Percentiles rank a stretch among this genome's conserved stretches.
Conservation (phyloP, 1,140 invertebrate species). For the Chrysomallon squamiferum region DNA sequence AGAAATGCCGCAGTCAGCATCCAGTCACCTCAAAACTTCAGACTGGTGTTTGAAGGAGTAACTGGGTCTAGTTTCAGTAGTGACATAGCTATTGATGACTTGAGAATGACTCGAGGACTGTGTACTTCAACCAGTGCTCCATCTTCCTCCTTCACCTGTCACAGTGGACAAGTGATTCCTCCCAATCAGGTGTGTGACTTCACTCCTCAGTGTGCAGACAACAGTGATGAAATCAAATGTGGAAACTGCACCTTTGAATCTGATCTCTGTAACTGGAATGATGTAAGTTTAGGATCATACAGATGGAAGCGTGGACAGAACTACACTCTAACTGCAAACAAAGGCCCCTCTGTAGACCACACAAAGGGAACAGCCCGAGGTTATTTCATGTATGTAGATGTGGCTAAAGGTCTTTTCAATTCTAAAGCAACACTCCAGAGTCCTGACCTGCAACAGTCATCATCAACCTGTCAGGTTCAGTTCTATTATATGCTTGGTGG, state of each 20-base stretch:
- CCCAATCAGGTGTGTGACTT: constrained; percentile 56
- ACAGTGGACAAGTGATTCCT: constrained; percentile 26
- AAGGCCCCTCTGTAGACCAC: constrained; percentile 78
- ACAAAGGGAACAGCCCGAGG: constrained; percentile 68
- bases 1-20: constrained; percentile 5
- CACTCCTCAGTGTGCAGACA: constrained; percentile 45
- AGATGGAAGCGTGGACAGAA: constrained; percentile 39
- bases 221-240: constrained; percentile 56
- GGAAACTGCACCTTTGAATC: constrained; percentile 57
- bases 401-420: constrained; percentile 30
- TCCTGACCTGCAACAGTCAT: constrained; percentile 34
- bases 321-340: constrained; percentile 65
- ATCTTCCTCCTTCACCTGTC: constrained; percentile 35
- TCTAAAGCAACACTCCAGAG: constrained; percentile 33
- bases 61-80: constrained; percentile 38
- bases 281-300: constrained; percentile 45
- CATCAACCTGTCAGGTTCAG: constrained; percentile 45
- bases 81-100: constrained; percentile 58
- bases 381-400: constrained; percentile 79
- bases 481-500: constrained; percentile 67
- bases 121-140: constrained; percentile 31
- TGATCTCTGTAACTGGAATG: constrained; percentile 43
- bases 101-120: constrained; percentile 7
- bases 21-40: constrained; percentile 13
- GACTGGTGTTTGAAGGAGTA: constrained; percentile 42